Evolutionary conservation across 1,140 invertebrate genomes (phyloP), one percentile per base, ranked within the genome.

Genomic region (Pentalonia nigronervosa): DNA sequence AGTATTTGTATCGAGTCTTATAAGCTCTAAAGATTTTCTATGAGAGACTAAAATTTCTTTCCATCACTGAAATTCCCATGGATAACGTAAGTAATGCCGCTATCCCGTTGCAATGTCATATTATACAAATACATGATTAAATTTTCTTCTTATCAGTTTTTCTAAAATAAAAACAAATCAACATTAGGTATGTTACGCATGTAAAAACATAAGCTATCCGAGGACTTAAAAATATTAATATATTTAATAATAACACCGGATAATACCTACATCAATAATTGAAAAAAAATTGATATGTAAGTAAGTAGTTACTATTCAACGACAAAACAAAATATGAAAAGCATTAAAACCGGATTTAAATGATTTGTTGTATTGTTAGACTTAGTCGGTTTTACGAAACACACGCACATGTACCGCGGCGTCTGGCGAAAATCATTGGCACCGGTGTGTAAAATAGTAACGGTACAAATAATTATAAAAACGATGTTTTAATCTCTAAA

Each of bases 61-160:
- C 97, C 98, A 0, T 99, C 99, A 83, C 99, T 99, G 95, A 99
- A 99, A 95, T 99, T 99, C 0, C 99, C 99, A 95, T 99, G 99
- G 23, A 99, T 97, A 6, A 99, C 99, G 96, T 99, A 98, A 7
- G 98, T 99, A 92, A 99, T 99, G 93, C 98, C 98, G 84, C 99
- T 99, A 47, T 98, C 98, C 95, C 98, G 97, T 96, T 99, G 99
- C 21, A 99, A 96, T 1, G 99, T 99, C 94, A 99, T 96, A 96
- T 99, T 99, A 96, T 99, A 99, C 87, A 99, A 96, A 97, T 98
- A 98, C 99, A 99, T 99, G 53, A 45, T 90, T n/a, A n/a, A 9
- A 50, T 89, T 1, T 48, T 76, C 25, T 67, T 76, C 30, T 48
- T 4, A 1, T 48, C 25, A 14, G 20, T 25, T n/a, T 36, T 30